phyloP scores from a whole-genome alignment of 2,113 vertebrate genomes.

The Plecotus auritus region DNA sequence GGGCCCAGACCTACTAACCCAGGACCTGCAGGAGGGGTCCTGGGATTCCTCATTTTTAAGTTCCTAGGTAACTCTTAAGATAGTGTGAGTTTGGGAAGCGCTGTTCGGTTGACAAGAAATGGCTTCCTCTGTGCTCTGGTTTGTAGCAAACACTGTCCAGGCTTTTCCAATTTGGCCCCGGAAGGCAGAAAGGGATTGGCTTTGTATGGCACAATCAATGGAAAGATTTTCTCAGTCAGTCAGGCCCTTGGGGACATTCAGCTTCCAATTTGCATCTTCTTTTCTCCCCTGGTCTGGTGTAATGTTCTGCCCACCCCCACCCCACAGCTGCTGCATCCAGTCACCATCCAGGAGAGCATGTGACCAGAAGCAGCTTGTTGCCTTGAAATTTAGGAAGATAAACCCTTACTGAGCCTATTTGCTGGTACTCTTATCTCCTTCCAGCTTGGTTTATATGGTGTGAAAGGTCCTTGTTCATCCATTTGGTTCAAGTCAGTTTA shows the following conservation, averaged over 20 bases:
- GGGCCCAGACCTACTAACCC: not conserved
- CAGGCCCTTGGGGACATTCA: not conserved
- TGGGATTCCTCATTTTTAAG: not conserved
- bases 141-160: not conserved
- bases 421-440: not conserved
- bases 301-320: not conserved
- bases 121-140: not conserved
- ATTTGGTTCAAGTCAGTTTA: slow-evolving; percentile 22
- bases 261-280: not conserved
- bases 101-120: not conserved
- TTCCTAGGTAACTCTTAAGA: not conserved
- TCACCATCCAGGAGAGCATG: not conserved
- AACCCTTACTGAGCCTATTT: not conserved
- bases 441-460: not conserved
- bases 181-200: not conserved
- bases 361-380: not conserved
- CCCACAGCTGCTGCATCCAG: not conserved
- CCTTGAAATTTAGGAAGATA: not conserved
- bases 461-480: not conserved
- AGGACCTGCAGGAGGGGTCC: not conserved
- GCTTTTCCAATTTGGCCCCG: not conserved
- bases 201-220: not conserved
- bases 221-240: not conserved
- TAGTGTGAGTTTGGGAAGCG: not conserved
- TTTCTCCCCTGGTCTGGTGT: not conserved